Evolutionary conservation across 2,888 invertebrate species (phyloP).

Genomic region (Lasioglossum vierecki): DNA sequence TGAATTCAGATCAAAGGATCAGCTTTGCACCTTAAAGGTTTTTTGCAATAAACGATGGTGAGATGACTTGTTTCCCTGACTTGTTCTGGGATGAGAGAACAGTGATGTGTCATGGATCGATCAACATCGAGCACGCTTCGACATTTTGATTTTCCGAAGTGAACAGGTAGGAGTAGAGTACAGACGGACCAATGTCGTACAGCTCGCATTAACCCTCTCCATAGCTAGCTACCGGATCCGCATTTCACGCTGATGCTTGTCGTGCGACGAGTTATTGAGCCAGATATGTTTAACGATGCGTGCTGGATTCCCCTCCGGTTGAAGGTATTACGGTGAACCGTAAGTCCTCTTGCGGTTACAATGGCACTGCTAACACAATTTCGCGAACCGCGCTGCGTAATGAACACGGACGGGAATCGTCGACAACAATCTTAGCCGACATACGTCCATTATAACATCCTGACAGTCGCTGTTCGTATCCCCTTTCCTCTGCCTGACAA

Average conservation of each 20-base stretch:
- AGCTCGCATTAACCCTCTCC: background rate
- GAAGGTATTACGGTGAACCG: slow-evolving; percentile 39
- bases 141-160: slow-evolving; percentile 4
- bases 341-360: slow-evolving; percentile 35
- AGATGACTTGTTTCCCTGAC: background rate
- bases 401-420: slow-evolving; percentile 29
- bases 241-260: slow-evolving; percentile 38
- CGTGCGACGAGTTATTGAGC: slow-evolving; percentile 29
- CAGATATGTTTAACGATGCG: slow-evolving; percentile 42
- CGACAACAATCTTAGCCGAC: slow-evolving; percentile 19
- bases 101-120: background rate
- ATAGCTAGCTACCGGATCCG: slow-evolving; percentile 9
- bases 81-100: background rate
- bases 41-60: no score
- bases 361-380: slow-evolving; percentile 48
- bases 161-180: background rate
- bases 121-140: background rate
- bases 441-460: slow-evolving; percentile 10
- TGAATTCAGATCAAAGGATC: no score
- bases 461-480: background rate
- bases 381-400: slow-evolving; percentile 20
- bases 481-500: background rate
- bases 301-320: slow-evolving; percentile 15
- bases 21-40: no score
- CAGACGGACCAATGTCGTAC: background rate